Base-by-base conservation (phyloP, 2,113 vertebrate species). In the Gulo gulo region DNA sequence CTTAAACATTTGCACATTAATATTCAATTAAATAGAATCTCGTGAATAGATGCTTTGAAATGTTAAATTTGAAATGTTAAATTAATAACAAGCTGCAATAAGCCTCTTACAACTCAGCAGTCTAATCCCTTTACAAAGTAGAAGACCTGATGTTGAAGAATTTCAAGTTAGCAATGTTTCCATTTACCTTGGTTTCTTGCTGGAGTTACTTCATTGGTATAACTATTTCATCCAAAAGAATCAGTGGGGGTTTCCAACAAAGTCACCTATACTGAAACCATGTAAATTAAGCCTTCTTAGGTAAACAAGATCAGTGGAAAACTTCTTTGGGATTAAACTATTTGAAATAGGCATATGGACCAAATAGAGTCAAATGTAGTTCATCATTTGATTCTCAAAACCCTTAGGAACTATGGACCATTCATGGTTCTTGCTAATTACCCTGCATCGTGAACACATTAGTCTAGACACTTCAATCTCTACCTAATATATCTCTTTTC, bases 21-120 rank as follows among this genome's bases (percentile, higher is more conserved):
- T 69, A 84, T 55, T 87, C 61, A 92, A 39, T 94, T 93, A 96
- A 91, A 85, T 81, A 36, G 21, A 85, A 42, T 16, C 39, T 86
- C 42, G 52, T 93, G 71, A 97, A 69, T 69, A 95, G 69, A 67
- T 81, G 91, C 42, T 93, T 96, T 96, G 81, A 88, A 92, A 84
- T 94, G 34, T 69, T 88, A 94, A 91, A 96, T 83, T 94, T 73
- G 59, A 89, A 87, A 63, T 92, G 47, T 52, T 93, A 92, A 97
- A 94, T 93, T 88, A 96, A 84, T 80, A 95, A 69, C 61, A 83
- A 67, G 24, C 21, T 55, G 47, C 76, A 97, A 36, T 92, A 95
- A 95, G 59, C 86, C 50, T 96, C 61, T 87, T 87, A 74, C 10
- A 47, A 76, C 52, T 76, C 84, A 78, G 61, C 34, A 42, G 55